Evolutionary conservation across 2,797 vertebrate species (phyloP).

Genomic region (Enteromius fasciolatus): DNA sequence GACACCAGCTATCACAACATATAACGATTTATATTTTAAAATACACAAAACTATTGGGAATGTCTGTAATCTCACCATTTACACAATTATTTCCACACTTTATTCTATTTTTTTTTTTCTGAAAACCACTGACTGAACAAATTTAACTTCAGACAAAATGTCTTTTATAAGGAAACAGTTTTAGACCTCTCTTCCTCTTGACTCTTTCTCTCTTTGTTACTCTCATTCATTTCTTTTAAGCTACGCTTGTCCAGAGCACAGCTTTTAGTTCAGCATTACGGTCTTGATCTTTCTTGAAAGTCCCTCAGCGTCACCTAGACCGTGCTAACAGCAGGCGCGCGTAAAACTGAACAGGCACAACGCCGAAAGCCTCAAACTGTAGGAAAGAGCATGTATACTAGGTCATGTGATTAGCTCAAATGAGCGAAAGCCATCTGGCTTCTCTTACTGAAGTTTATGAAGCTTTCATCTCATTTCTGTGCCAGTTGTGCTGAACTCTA

Average conservation of each 20-base stretch:
- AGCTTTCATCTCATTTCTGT: conserved; percentile 4
- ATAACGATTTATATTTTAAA: conserved; percentile 32
- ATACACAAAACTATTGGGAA: not conserved
- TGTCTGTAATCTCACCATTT: conserved; percentile 3
- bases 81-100: conserved; percentile 30
- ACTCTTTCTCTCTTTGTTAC: not conserved
- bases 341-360: conserved; percentile 5
- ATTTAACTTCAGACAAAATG: conserved; percentile 16
- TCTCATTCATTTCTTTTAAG: not conserved
- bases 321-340: not conserved
- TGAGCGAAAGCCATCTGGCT: conserved; percentile 35
- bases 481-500: conserved; percentile 18
- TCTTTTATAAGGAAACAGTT: not conserved
- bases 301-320: not conserved
- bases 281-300: conserved; percentile 5
- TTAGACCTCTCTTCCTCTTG: not conserved
- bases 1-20: conserved; percentile 18
- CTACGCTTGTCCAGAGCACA: not conserved
- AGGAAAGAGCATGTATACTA: not conserved
- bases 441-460: conserved; percentile 34
- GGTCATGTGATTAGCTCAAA: conserved; percentile 32
- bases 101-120: conserved; percentile 14
- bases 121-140: not conserved
- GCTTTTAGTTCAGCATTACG: not conserved
- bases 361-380: not conserved